A percentile compares a stretch with the other conserved stretches of the same genome.
phyloP scores from a whole-genome alignment of 1,140 invertebrate species.

The Drosophila ambigua region DNA sequence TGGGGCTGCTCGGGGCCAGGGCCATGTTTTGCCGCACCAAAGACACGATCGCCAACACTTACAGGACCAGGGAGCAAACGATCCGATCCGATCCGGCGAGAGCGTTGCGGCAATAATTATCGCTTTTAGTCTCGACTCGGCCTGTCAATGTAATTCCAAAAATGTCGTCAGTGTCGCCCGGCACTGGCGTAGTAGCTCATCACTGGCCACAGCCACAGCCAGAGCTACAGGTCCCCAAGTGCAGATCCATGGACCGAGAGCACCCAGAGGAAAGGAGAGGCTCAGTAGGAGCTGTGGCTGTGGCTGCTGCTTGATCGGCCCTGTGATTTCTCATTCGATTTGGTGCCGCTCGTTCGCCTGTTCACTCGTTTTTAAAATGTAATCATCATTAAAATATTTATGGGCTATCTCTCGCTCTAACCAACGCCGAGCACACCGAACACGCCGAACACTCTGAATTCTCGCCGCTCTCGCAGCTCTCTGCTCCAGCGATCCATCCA shows the following conservation, averaged over 20 bases:
- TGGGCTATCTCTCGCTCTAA: constrained; percentile 70
- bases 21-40: constrained; percentile 21
- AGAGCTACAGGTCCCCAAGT: background rate
- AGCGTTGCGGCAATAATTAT: constrained; percentile 65
- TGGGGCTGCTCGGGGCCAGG: no score
- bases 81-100: no score
- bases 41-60: constrained; percentile 79
- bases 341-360: constrained; percentile 22
- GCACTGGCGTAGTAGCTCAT: constrained; percentile 71
- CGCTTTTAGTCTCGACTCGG: constrained; percentile 75
- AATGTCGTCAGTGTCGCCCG: constrained; percentile 81
- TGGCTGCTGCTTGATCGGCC: constrained; percentile 46
- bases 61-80: constrained; percentile 27
- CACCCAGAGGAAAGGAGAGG: constrained; percentile 16
- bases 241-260: constrained; percentile 10
- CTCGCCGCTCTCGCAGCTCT: no score
- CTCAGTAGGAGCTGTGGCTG: background rate
- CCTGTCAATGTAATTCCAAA: constrained; percentile 82
- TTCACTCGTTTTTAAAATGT: constrained; percentile 74
- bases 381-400: constrained; percentile 83
- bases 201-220: constrained; percentile 12
- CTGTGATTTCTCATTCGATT: constrained; percentile 74
- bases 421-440: background rate
- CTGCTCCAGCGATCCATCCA: no score
- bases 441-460: no score